Evolutionary conservation across 2,888 invertebrate genomes (phyloP), one percentile per base, ranked within the genome.

Genomic region (Drosophila testacea): DNA sequence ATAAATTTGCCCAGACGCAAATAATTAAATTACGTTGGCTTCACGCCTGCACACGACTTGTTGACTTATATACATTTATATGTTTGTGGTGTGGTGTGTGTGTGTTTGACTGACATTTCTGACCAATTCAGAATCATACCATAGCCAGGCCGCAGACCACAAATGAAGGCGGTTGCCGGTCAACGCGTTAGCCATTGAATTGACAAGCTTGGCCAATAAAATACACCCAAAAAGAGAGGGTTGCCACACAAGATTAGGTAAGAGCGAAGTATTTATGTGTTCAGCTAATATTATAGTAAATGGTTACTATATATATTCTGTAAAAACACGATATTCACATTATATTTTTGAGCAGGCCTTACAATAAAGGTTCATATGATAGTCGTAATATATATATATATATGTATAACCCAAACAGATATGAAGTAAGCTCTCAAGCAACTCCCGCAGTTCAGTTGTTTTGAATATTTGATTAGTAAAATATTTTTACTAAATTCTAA

Each of bases 1-100:
- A 91, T 91, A 91, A 91, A 91, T 91, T 91, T 73, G 62, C 66
- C 74, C 67, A 78, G 76, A 73, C 81, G 79, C 78, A 89, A 88
- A 88, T 89, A 88, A 88, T 90, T 88, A 90, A 90, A 88, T 90
- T 88, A 77, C 71, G 75, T 77, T 63, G 66, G 70, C 66, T 67
- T 67, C 55, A 67, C 86, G 66, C 62, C 68, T 71, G 73, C 50
- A 54, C 62, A 67, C 59, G 75, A 87, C 83, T 89, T 85, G 76
- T 82, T 88, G 85, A 76, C 88, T 74, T 81, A 22, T 65, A 41
- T 59, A 38, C 48, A 30, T 30, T 6, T 30, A 30, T 30, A 32
- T 7, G 32, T 7, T 1, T 32, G 59, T 47, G 44, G 32, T 41
- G 38, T 41, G 9, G 32, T 51, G 50, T 61, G 63, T 48, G 52